Evolutionary conservation across 1,140 invertebrate species (phyloP), one percentile per base, ranked within the genome.

Genomic region (Theocolax elegans): DNA sequence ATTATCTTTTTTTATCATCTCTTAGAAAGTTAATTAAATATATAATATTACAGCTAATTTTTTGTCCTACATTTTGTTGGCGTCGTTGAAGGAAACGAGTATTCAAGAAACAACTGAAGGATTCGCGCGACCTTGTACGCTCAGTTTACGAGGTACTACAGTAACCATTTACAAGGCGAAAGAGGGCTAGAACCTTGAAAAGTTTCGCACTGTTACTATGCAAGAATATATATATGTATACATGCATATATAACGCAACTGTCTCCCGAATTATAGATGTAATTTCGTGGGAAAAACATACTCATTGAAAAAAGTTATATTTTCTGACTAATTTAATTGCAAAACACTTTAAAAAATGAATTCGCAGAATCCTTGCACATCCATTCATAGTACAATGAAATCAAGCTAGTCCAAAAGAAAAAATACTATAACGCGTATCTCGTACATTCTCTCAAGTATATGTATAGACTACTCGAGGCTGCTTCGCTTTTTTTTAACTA

Each of bases 311-410:
- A 35, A 35, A 6, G 13, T 29, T 31, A 40, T 63, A 63, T 48
- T 40, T 21, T 51, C 49, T 6, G 38, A 19, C 53, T 67, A 67
- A 67, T 67, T 48, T 40, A 25, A 67, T 67, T 67, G 58, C 27
- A 7, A 17, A 58, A 53, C 65, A 58, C 65, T 67, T 58, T 59
- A 53, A 35, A 67, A 67, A 67, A 58, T 67, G 42, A 67, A 31
- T 12, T 29, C 42, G 42, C 31, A 35, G 48, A 44, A 49, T 25
- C 21, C 31, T 19, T 29, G 19, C 25, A 25, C 44, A 17, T n/a
- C 3, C 40, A 44, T n/a, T 21, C 48, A 10, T 1, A 2, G 12
- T 3, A 51, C 8, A 51, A 13, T 4, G 51, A 35, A 25, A 35
- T 25, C 23, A 51, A 51, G 10, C 49, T 25, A 51, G 23, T 23